Evolutionary conservation across 35 echinoderm and acorn worm species (phyloP), one percentile per base, ranked within the genome.

Genomic region (Chiridota heheva): DNA sequence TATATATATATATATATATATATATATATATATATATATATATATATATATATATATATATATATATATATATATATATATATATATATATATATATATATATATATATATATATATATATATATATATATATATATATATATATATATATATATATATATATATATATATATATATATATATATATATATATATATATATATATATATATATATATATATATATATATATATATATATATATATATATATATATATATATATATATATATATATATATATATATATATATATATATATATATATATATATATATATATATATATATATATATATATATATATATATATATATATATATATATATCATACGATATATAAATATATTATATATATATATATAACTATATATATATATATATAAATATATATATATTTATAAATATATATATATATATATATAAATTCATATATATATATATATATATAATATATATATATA

Each of bases 291-390:
- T 43, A 71, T 30, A 71, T 56, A 76, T 36, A 76, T 36, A 76
- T 37, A 76, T 30, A 76, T 4, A 60, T 18, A 76, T 37, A 1
- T 18, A 76, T 37, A 30, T 6, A 58, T 46, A 76, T 49, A 58
- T 46, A 76, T 56, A 76, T 45, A 27, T 36, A 76, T 45, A 76
- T 33, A 76, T 26, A 76, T 33, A 36, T 45, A n/a, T 66, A 17
- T 17, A 15, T 66, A n/a, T 66, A 13, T 29, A n/a, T 66, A 44
- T 39, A 72, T 30, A 72, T 72, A 17, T 66, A 20, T 13, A 66
- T 31, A 66, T 33, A n/a, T 66, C 20, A 15, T 55, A 55, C n/a
- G n/a, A n/a, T n/a, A n/a, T n/a, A n/a, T n/a, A n/a, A n/a, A n/a
- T n/a, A n/a, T n/a, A n/a, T n/a, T n/a, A n/a, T n/a, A n/a, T n/a